Base-by-base conservation (phyloP, 1,140 invertebrate genomes). In the Brachystomella parvula region DNA sequence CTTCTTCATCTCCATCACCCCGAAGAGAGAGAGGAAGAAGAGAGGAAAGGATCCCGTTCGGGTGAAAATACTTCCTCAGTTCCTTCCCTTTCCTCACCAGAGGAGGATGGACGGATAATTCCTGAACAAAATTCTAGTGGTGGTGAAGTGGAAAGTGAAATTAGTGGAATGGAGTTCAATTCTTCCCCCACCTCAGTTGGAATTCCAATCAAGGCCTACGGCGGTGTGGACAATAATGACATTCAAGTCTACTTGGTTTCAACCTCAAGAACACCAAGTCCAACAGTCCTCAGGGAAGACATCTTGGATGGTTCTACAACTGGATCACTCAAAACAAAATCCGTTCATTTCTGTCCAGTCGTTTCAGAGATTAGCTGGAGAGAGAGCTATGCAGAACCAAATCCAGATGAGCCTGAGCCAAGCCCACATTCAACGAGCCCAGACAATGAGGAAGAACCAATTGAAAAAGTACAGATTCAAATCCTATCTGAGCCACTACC, bases 311-410 rank as follows among this genome's bases (percentile, higher is more conserved):
- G 58, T 32, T 32, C 58, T 6, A 19, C 30, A 26, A 9, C 30
- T 29, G 60, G 60, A 12, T 9, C 60, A 6, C 33, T 62, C 2
- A 62, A 47, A 63, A 31, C 44, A 30, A 63, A 47, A 21, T 39
- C 60, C 2, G 60, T 62, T 19, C 60, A 62, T 26, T 62, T 62
- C 44, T 39, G 60, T 28, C 62, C 62, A 6, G 62, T 68, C 29
- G 61, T 68, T 2, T 64, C 63, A n/a, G 69, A 73, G 44, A 73
- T 73, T 29, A 67, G 64, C 33, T 73, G 72, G 72, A 47, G 72
- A 47, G 72, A 73, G 56, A 71, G 69, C 57, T 73, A 73, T 47
- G 70, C 59, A 28, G 72, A 73, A 32, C 67, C 64, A 56, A 44
- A 60, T 26, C 62, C 64, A 9, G 68, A 68, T 29, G 33, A 21